Percentiles rank a stretch among this genome's conserved stretches.
These are phyloP conservation scores for Dichetophora obliterata DNA, from an alignment of 2,888 invertebrate species.

Conservation along the genomic window DNA sequence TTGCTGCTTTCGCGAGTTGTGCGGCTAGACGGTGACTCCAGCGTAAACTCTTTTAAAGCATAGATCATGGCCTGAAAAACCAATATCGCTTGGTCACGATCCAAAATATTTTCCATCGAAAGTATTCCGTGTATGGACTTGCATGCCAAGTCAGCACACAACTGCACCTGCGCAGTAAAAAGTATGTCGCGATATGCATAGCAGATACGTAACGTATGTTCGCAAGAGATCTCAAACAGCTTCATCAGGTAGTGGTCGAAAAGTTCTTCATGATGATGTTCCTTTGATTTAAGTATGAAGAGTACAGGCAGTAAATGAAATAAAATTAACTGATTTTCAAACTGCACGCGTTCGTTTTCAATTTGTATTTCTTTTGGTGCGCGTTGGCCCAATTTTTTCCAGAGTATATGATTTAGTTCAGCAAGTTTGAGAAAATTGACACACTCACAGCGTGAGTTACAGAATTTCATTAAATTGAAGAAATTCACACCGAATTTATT, in stretches of 20 bases:
- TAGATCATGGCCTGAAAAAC: constrained; percentile 76
- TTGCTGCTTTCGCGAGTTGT: background rate
- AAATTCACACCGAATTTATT: constrained; percentile 65
- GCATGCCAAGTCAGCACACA: constrained; percentile 61
- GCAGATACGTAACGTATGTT: constrained; percentile 75
- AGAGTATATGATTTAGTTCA: constrained; percentile 68
- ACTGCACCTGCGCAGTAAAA: constrained; percentile 51
- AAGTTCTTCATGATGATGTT: constrained; percentile 60
- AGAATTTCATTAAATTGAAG: constrained; percentile 68
- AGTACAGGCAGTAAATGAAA: constrained; percentile 77
- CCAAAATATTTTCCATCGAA: constrained; percentile 72
- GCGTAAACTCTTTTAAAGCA: constrained; percentile 73
- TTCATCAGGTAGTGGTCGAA: constrained; percentile 75
- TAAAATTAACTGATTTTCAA: constrained; percentile 75
- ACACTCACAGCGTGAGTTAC: constrained; percentile 62
- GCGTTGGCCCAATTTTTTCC: constrained; percentile 67
- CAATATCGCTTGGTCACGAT: constrained; percentile 75
- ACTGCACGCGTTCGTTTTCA: constrained; percentile 65
- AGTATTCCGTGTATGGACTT: constrained; percentile 67
- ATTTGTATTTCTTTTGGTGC: constrained; percentile 66
- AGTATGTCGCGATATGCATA: constrained; percentile 73
- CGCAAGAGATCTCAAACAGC: constrained; percentile 75
- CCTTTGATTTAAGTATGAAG: constrained; percentile 66
- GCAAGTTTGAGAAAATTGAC: constrained; percentile 66
- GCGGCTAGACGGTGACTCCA: constrained; percentile 29